phyloP scores from a whole-genome alignment of 92 coral and sea anemone species.

The Epizoanthus scotinus region DNA sequence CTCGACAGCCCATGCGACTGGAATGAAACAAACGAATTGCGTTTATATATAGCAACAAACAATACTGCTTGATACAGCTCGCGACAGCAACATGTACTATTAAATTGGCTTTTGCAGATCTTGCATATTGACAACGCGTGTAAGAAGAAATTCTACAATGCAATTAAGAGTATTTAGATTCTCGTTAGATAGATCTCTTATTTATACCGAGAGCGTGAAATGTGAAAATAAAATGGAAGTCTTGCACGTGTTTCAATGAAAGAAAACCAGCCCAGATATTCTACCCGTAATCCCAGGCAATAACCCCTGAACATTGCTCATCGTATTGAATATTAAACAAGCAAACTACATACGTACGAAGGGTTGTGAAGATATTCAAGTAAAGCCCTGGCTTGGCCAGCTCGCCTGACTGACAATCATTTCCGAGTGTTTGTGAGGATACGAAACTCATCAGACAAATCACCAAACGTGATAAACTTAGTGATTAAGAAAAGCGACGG shows the following conservation, averaged over 20 bases:
- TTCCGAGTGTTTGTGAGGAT: constrained; percentile 20
- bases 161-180: constrained; percentile 55
- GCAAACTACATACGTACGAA: background rate
- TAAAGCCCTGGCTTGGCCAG: background rate
- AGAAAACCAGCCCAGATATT: constrained; percentile 21
- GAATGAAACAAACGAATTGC: constrained; percentile 3
- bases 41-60: constrained; percentile 11
- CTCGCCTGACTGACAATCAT: background rate
- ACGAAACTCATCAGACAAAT: constrained; percentile 29
- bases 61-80: constrained; percentile 44
- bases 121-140: constrained; percentile 54
- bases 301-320: constrained; percentile 1
- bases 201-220: constrained; percentile 26
- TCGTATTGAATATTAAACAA: constrained; percentile 34
- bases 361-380: background rate
- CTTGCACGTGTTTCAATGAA: constrained; percentile 19
- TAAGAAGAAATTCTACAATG: constrained; percentile 37
- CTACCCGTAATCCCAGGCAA: background rate
- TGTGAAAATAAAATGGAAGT: constrained; percentile 15
- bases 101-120: constrained; percentile 50
- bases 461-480: constrained; percentile 39
- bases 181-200: constrained; percentile 51
- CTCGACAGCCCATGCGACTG: constrained; percentile 9
- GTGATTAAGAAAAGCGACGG: constrained; percentile 35
- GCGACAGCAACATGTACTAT: constrained; percentile 41